phyloP scores from a whole-genome alignment of 2,797 vertebrate genomes.

The Aselliscus stoliczkanus region DNA sequence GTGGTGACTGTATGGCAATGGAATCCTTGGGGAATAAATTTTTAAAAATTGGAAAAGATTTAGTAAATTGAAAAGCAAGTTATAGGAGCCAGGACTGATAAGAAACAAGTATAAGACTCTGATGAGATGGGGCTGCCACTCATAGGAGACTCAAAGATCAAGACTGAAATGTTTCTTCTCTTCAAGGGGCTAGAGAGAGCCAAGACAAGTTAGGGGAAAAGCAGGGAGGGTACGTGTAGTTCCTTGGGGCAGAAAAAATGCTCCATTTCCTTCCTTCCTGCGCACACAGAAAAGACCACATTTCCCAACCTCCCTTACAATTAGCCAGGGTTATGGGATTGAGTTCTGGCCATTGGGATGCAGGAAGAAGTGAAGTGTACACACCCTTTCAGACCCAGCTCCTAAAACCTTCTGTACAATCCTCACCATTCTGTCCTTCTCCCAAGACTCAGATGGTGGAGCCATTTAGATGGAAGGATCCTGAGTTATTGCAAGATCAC shows the following conservation, averaged over 20 bases:
- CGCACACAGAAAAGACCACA: neutral
- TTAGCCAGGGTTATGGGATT: neutral
- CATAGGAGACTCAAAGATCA: neutral
- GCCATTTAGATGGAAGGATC: neutral
- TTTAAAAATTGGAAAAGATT: neutral
- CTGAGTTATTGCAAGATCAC: neutral
- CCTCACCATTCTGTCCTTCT: neutral
- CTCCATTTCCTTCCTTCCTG: neutral
- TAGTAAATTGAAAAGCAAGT: conserved; percentile 28
- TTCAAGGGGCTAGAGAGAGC: neutral
- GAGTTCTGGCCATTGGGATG: neutral
- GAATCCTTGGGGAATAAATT: conserved; percentile 61
- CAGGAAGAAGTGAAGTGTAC: neutral
- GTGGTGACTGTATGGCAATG: conserved; percentile 24
- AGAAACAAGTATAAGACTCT: conserved; percentile 24
- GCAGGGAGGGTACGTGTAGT: neutral
- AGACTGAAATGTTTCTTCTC: neutral
- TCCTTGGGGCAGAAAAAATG: neutral
- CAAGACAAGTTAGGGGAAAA: neutral
- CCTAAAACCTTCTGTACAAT: neutral
- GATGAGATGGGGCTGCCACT: neutral
- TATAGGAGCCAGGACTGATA: conserved; percentile 16
- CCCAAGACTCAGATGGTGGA: neutral
- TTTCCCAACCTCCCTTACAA: neutral
- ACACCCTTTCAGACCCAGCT: neutral